Evolutionary conservation across 2,113 vertebrate species (phyloP).

Genomic region (Casuarius casuarius): DNA sequence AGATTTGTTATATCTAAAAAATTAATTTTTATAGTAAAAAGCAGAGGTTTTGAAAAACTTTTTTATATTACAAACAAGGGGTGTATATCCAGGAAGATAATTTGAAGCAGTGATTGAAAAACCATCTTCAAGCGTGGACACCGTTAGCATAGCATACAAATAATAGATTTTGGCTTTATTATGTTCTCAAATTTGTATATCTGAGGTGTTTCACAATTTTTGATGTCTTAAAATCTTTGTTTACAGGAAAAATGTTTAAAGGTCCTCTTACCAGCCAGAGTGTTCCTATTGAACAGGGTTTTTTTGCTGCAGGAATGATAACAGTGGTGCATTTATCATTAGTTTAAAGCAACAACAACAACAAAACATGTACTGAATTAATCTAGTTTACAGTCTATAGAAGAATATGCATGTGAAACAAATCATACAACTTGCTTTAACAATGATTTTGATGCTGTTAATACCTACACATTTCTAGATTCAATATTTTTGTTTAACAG

Average conservation of each 20-base stretch:
- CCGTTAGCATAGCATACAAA: not conserved
- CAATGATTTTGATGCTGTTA: not conserved
- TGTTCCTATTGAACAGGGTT: not conserved
- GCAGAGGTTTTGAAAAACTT: not conserved
- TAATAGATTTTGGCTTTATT: not conserved
- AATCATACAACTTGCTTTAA: fast-evolving
- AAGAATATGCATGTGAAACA: not conserved
- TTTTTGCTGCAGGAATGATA: not conserved
- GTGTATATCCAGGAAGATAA: not conserved
- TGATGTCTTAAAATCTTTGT: not conserved
- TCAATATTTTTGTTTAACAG: not conserved
- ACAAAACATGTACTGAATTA: not conserved
- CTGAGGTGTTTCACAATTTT: not conserved
- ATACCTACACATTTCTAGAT: not conserved
- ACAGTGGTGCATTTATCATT: not conserved
- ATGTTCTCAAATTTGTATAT: not conserved
- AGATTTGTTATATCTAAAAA: not conserved
- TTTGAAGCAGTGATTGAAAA: not conserved
- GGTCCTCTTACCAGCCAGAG: not conserved
- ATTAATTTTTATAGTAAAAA: not conserved
- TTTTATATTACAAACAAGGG: not conserved
- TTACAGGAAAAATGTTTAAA: not conserved
- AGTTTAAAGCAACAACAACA: not conserved
- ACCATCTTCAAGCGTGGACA: not conserved
- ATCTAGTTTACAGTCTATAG: not conserved